Base-by-base conservation (phyloP, 2,797 vertebrate genomes). In the Rhynchotus rufescens region DNA sequence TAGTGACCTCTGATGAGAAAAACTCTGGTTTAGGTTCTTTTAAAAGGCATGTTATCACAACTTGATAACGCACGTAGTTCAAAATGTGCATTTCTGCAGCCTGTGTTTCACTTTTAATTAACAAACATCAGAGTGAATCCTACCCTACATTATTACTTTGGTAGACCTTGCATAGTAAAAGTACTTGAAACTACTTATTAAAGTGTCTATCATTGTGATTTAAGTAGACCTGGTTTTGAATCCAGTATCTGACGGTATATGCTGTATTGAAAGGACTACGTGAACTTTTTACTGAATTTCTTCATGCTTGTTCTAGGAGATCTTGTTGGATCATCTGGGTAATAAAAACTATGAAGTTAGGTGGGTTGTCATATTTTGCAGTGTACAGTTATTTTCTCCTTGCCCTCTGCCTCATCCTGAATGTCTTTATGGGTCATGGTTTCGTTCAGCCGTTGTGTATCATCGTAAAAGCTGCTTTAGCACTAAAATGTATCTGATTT, bases 11-110 rank as follows among this genome's bases (percentile, higher is more conserved):
- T 87, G 51, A 28, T 84, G 45, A 54, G 74, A 76, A 44, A 6
- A 2, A 2, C 67, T 7, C 5, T 23, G 28, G 32, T 59, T 72
- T 61, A 14, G 45, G 7, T 45, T 38, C 16, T 45, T 32, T 32
- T 52, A 38, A 34, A 54, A 66, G 36, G 28, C 15, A 7, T 12
- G 5, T 4, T 10, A 75, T 65, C 72, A 10, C 20, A 44, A 10
- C 20, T 73, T 40, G 73, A 14, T 38, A 40, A 45, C 6, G 49
- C 62, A 15, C 0, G 0, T 62, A 21, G 1, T 88, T 68, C 34
- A 61, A 87, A 67, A 47, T 0, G 1, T 26, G 54, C 25, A 0
- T 76, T 76, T 25, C 66, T 44, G 34, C 77, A 59, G 60, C 68
- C 47, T 64, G 84, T 64, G n/a, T 83, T 90, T 92, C 0, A 1